Conservation (phyloP, 30 jellyfish, hydroid and myxozoan species). For the Morbakka virulenta region DNA sequence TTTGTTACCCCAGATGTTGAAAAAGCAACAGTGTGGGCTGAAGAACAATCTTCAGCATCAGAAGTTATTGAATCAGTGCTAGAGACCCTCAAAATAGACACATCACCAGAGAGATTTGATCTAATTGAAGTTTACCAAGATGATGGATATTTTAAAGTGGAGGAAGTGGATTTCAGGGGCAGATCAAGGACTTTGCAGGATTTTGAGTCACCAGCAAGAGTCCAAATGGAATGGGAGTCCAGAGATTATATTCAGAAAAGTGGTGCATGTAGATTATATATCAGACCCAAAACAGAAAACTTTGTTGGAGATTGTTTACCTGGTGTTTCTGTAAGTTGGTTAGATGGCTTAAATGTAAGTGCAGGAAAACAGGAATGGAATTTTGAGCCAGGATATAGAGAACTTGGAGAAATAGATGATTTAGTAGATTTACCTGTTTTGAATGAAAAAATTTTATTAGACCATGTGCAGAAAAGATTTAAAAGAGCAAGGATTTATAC, state of each 20-base stretch:
- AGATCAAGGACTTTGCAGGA: conserved; percentile 67
- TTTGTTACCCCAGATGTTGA: conserved; percentile 57
- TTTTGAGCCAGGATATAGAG: conserved; percentile 77
- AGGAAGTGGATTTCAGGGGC: conserved; percentile 58
- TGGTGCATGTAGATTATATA: conserved; percentile 58
- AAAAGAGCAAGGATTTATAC: conserved; percentile 81
- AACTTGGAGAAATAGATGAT: conserved; percentile 70
- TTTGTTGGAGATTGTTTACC: conserved; percentile 20
- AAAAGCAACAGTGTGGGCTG: conserved; percentile 52
- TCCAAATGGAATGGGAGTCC: conserved; percentile 59
- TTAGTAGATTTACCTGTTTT: conserved; percentile 82
- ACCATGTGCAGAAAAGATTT: conserved; percentile 57
- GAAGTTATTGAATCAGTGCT: conserved; percentile 72
- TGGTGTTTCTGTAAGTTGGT: conserved; percentile 78
- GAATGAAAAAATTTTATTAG: conserved; percentile 69
- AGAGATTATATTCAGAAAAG: conserved; percentile 10
- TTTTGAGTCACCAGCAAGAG: conserved; percentile 79
- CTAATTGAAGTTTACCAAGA: conserved; percentile 75
- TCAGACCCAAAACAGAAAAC: conserved; percentile 63
- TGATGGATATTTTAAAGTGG: conserved; percentile 61
- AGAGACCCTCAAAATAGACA: conserved; percentile 58
- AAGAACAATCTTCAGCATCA: conserved; percentile 64
- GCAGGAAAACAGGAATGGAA: conserved; percentile 67
- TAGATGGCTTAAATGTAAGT: conserved; percentile 63
- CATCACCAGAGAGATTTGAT: conserved; percentile 64